Percentiles rank a stretch among this genome's conserved stretches.
Evolutionary conservation across 2,113 vertebrate genomes (phyloP).

Genomic region (Verasper variegatus): DNA sequence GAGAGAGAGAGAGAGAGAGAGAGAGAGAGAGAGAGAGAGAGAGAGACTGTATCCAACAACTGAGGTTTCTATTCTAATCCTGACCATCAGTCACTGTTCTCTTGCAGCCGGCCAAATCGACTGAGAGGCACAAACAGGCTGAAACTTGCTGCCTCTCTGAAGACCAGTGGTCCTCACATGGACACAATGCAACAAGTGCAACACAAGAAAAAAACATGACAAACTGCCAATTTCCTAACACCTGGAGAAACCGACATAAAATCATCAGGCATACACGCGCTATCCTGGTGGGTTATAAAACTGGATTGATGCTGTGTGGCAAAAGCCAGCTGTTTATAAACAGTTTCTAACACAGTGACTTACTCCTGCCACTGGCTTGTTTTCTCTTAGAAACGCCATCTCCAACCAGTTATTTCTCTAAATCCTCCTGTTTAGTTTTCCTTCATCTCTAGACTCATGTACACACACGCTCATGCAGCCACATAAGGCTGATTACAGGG

Average conservation of each 20-base stretch:
- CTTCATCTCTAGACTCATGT: constrained; percentile 4
- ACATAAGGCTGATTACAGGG: constrained; percentile 50
- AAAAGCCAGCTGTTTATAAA: not conserved
- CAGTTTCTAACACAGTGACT: not conserved
- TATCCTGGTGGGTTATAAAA: not conserved
- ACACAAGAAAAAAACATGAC: constrained; percentile 3
- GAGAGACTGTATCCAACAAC: constrained; percentile 42
- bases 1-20: constrained; percentile 6
- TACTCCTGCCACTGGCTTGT: constrained; percentile 26
- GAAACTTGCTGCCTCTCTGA: constrained; percentile 43
- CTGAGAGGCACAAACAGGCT: constrained; percentile 47
- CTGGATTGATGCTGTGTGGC: not conserved
- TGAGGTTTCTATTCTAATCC: constrained; percentile 69
- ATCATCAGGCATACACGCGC: not conserved
- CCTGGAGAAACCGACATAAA: not conserved
- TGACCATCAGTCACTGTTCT: constrained; percentile 58
- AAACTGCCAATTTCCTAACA: not conserved
- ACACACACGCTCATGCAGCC: constrained; percentile 37
- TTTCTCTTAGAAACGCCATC: constrained; percentile 37
- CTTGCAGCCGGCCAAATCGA: constrained; percentile 64
- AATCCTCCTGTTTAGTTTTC: constrained; percentile 14
- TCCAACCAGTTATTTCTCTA: constrained; percentile 26
- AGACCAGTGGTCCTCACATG: constrained; percentile 39
- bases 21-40: constrained; percentile 1
- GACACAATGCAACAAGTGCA: constrained; percentile 42